Conservation (phyloP, 2,888 invertebrate species). For the Ptychoptera contaminata region DNA sequence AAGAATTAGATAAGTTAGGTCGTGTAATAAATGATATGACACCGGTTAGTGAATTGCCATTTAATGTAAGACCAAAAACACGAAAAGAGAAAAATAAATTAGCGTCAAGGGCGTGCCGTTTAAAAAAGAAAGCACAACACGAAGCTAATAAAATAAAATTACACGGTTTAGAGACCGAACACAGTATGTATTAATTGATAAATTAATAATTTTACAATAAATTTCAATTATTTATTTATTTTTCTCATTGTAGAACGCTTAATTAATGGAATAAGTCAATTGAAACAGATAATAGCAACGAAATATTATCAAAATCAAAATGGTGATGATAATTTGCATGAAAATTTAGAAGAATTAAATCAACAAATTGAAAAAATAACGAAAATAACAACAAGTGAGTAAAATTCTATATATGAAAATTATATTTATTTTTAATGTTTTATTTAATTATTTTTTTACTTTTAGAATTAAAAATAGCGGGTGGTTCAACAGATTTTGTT, state of each 20-base stretch:
- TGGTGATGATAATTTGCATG: conserved; percentile 14
- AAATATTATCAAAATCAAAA: conserved; percentile 32
- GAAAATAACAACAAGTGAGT: conserved; percentile 56
- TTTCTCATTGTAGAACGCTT: conserved; percentile 50
- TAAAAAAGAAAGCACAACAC: conserved; percentile 98
- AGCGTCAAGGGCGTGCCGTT: conserved; percentile 87
- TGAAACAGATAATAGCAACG: conserved; percentile 54
- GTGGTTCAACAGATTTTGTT: conserved; percentile 84
- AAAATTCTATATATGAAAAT: neutral
- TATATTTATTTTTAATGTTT: neutral
- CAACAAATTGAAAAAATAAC: conserved; percentile 54
- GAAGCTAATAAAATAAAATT: conserved; percentile 96
- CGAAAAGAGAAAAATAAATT: conserved; percentile 96
- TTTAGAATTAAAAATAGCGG: conserved; percentile 76
- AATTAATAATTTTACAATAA: neutral
- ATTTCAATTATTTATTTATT: conserved; percentile 2
- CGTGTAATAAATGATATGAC: conserved; percentile 91
- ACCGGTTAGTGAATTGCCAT: conserved; percentile 83
- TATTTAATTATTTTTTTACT: conserved; percentile 13
- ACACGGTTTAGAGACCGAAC: conserved; percentile 84
- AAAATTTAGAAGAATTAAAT: conserved; percentile 46
- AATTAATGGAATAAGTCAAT: conserved; percentile 57
- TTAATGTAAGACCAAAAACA: conserved; percentile 77
- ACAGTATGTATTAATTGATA: conserved; percentile 49
- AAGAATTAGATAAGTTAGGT: conserved; percentile 79